Base-by-base conservation (phyloP, 2,797 vertebrate genomes). In the Gymnocypris eckloni region DNA sequence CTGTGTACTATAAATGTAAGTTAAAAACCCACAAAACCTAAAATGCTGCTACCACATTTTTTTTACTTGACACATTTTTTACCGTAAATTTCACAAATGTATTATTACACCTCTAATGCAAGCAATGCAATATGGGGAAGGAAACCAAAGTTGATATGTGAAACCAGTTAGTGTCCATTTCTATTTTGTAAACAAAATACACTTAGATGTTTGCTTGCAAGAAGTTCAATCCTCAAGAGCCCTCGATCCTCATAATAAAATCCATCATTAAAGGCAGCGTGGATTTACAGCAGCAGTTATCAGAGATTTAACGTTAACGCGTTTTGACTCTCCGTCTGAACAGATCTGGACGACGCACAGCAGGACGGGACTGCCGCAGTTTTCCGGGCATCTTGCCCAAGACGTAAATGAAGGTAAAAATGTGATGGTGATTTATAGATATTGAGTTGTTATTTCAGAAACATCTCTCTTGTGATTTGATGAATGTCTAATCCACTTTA, bases 391-490 rank as follows among this genome's bases (percentile, higher is more conserved):
- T 28, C 25, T 12, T 16, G 45, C 83, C 75, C 64, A 22, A 67
- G 8, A 45, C 5, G 0, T 48, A 76, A 83, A 76, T 15, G 10
- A 77, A 59, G 83, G 33, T 18, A 52, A 43, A 80, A 45, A 45
- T 70, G 33, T 67, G 48, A 78, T 13, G 10, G 18, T 70, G 64
- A 59, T 84, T 71, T 79, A 70, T 84, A 25, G 48, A 83, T 76
- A 76, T 41, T 69, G 45, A 69, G 45, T 69, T 80, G 45, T 69
- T 80, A 48, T 72, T 73, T 50, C 20, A 6, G 12, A 70, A 80
- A 70, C 8, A 0, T 43, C n/a, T 85, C 77, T 85, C 64, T 22
- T 48, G 20, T 73, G 41, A 80, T 64, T 61, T 28, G 52, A 50
- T 69, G 20, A 28, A 7, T 71, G 28, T 73, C 10, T 37, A 79